A percentile compares a stretch with the other conserved stretches of the same genome.
Conservation (phyloP, 2,797 vertebrate genomes). For the Loris lydekkerianus region DNA sequence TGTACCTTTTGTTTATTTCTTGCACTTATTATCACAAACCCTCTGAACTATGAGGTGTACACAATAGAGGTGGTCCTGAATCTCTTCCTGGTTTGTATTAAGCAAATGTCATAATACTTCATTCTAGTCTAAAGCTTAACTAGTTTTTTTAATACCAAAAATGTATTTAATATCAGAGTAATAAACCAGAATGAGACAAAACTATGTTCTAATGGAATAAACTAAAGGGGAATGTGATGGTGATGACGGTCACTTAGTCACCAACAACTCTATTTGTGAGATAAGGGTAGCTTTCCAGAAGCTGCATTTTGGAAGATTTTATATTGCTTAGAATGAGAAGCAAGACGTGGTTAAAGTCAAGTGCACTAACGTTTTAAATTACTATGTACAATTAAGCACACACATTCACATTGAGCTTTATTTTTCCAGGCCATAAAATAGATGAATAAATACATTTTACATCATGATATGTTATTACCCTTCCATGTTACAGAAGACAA, state of each 20-base stretch:
- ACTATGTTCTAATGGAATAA: background rate
- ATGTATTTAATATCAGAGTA: background rate
- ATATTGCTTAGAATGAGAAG: slow-evolving; percentile 9
- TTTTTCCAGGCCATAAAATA: background rate
- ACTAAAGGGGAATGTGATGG: background rate
- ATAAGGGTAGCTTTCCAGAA: background rate
- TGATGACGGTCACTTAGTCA: background rate
- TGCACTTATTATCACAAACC: slow-evolving; percentile 66
- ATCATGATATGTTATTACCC: background rate
- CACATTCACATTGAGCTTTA: background rate
- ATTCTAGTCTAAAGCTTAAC: slow-evolving; percentile 32
- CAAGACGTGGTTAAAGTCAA: background rate
- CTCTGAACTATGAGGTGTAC: slow-evolving; percentile 17
- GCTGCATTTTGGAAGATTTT: background rate
- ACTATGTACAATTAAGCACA: background rate
- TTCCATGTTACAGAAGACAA: background rate
- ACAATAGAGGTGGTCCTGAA: background rate
- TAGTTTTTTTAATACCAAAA: background rate
- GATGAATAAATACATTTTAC: slow-evolving; percentile 17
- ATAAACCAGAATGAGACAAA: slow-evolving; percentile 49
- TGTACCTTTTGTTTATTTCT: slow-evolving; percentile 72
- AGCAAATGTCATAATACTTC: background rate
- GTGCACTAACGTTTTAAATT: background rate
- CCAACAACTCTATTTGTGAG: background rate
- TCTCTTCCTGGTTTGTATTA: slow-evolving; percentile 79